Base-by-base conservation (phyloP, 2,888 invertebrate genomes). In the Nemoura dubitans region DNA sequence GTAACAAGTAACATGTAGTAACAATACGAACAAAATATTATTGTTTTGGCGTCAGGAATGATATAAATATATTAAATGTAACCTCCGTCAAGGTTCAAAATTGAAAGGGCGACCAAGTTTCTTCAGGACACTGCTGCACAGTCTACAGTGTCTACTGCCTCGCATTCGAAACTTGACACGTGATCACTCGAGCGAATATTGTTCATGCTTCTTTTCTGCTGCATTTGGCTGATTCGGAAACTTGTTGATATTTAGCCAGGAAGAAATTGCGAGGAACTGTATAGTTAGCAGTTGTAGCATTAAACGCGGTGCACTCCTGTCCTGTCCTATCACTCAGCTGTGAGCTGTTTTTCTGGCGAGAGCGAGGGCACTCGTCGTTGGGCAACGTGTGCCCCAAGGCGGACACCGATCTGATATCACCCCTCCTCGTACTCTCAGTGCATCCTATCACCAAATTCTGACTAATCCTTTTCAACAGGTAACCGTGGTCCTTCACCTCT, bases 1-100 rank as follows among this genome's bases (percentile, higher is more conserved):
- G 78, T 28, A 78, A 78, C 29, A 78, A 78, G 78, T 78, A 78
- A 25, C n/a, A 78, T 16, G 25, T 26, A 6, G 14, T 77, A 77
- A 7, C 5, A 77, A 5, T 25, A 59, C 59, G 59, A 59, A 78
- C 78, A 78, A 78, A 78, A n/a, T n/a, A n/a, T 78, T 14, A 78
- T 78, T 78, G 25, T 78, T 78, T 78, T 78, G 27, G 27, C 78
- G 10, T 78, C 29, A 78, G 78, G 21, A 78, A 78, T 78, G 10
- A 26, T 59, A 59, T 59, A 59, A 59, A 59, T 59, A 59, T 59
- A 59, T 59, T 59, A 7, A 21, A 21, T 59, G 59, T 59, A 21
- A 21, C 21, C 21, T 7, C 59, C 59, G 14, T 59, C 59, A 14
- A 59, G 59, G 2, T 7, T 59, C 59, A 14, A 59, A 21, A 59